These are phyloP conservation scores for Cercopithecus mona DNA, from an alignment of 2,113 vertebrate genomes.

Conservation along the genomic window DNA sequence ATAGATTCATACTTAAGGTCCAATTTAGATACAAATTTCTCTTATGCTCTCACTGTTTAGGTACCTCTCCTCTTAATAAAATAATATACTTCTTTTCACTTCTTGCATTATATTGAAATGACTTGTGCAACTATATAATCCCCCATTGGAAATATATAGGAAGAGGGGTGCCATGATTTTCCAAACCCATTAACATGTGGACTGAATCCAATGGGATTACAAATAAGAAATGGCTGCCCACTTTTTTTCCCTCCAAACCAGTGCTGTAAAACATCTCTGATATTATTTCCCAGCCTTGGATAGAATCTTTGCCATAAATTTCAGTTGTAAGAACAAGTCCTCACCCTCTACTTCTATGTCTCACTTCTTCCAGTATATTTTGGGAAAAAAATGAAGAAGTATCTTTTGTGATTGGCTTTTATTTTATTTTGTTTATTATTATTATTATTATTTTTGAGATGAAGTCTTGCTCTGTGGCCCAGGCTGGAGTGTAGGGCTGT, in stretches of 20 bases:
- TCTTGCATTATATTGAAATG: background rate
- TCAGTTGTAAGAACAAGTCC: background rate
- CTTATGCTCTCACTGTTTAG: background rate
- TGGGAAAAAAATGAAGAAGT: background rate
- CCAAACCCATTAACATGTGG: background rate
- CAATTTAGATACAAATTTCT: background rate
- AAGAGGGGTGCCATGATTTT: background rate
- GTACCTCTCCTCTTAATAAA: background rate
- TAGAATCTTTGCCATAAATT: background rate
- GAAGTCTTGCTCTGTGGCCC: too few species aligned
- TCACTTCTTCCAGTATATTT: background rate
- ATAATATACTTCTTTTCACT: background rate
- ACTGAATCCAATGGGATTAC: background rate
- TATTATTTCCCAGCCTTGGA: background rate
- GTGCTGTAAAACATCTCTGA: background rate
- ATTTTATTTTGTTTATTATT: background rate
- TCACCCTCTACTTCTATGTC: background rate
- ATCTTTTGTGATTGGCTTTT: background rate
- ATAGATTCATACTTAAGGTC: background rate
- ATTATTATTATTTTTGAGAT: too few species aligned
- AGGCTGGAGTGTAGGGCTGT: too few species aligned
- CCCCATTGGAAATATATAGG: background rate
- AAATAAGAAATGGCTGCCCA: background rate
- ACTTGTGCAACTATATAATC: background rate
- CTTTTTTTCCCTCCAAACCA: background rate